phyloP scores from a whole-genome alignment of 2,797 vertebrate species.

The Phrynocephalus vlangalii region DNA sequence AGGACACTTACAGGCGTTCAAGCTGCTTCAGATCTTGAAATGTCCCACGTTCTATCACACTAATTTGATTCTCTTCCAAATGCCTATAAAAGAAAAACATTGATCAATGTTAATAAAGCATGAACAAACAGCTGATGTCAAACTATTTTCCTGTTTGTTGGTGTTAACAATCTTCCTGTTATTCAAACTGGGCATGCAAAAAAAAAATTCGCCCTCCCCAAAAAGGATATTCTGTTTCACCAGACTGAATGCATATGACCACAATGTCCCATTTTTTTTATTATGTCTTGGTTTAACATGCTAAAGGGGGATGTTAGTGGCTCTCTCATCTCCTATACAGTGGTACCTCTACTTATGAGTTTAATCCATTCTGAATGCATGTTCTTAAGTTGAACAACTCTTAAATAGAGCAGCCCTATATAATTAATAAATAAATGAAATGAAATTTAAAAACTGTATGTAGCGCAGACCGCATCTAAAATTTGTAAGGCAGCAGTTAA shows the following conservation, averaged over 20 bases:
- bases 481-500: no score
- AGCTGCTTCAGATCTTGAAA: slow-evolving; percentile 98
- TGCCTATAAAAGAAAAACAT: slow-evolving; percentile 80
- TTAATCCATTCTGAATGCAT: no score
- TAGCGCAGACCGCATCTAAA: no score
- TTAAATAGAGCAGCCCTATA: no score
- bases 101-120: slow-evolving; percentile 29
- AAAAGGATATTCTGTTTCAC: not conserved
- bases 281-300: no score
- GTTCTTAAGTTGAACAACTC: no score
- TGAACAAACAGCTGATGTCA: no score
- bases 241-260: not conserved
- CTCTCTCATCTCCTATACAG: not conserved
- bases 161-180: not conserved
- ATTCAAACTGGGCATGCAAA: not conserved
- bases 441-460: no score
- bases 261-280: not conserved
- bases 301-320: not conserved
- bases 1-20: slow-evolving; percentile 93
- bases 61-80: slow-evolving; percentile 98
- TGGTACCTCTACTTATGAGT: no score
- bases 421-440: no score
- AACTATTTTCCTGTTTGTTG: no score
- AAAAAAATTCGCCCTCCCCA: not conserved
- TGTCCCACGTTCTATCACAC: slow-evolving; percentile 93